Conservation (phyloP, 1,140 invertebrate genomes). For the Lordiphosa clarofinis region DNA sequence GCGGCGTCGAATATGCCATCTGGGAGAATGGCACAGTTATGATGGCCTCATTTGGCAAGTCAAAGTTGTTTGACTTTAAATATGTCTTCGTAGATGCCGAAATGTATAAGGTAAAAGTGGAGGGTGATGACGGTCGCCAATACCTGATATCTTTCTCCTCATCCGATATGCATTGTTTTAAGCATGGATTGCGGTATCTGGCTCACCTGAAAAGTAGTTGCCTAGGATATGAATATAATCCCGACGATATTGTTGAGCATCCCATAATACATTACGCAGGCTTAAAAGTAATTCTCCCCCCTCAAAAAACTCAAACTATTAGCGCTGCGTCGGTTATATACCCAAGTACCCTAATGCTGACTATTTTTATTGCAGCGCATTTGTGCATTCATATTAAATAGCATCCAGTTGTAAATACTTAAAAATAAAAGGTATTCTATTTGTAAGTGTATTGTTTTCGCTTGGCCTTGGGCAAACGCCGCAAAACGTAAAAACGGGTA, state of each 20-base stretch:
- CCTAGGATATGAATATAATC: neutral
- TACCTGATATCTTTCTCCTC: neutral
- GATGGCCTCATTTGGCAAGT: slow-evolving; percentile 14
- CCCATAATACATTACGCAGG: slow-evolving; percentile 15
- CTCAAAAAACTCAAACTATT: neutral
- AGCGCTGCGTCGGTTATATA: no score
- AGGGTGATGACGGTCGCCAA: neutral
- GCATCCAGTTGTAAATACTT: no score
- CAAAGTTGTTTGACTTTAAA: neutral
- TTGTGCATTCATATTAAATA: no score
- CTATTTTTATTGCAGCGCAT: no score
- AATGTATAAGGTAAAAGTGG: neutral
- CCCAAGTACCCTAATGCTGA: no score
- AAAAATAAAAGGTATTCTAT: no score
- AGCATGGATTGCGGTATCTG: slow-evolving; percentile 12
- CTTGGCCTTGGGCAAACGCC: no score
- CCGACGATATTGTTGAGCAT: neutral
- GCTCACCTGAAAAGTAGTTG: slow-evolving; percentile 6
- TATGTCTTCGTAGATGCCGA: neutral
- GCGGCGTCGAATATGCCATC: slow-evolving; percentile 1
- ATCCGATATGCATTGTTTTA: slow-evolving; percentile 19
- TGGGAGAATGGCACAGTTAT: neutral
- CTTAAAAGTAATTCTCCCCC: neutral
- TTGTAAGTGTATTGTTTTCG: no score
- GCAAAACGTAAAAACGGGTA: no score